Percentiles rank a stretch among this genome's conserved stretches.
Evolutionary conservation across 2,888 invertebrate genomes (phyloP).

Genomic region (Gymnocheta viridis): DNA sequence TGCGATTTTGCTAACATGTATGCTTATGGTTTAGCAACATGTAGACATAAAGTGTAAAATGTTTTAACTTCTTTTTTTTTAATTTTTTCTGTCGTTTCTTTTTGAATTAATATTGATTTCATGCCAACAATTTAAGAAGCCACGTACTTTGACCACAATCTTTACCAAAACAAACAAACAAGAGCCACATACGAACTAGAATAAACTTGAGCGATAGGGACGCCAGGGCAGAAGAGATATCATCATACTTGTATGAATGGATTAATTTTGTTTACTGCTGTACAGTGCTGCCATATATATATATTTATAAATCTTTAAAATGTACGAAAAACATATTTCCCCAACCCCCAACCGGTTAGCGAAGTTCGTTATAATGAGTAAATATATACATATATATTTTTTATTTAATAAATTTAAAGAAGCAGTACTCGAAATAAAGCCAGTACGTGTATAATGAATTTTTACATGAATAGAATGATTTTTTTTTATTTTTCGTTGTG

Average conservation of each 20-base stretch:
- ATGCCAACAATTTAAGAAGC: slow-evolving; percentile 69
- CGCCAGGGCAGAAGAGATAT: neutral
- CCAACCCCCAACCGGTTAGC: too few relatives aligned
- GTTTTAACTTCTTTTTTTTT: slow-evolving; percentile 31
- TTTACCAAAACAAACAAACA: slow-evolving; percentile 54
- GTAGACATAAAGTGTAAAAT: slow-evolving; percentile 63
- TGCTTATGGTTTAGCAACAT: slow-evolving; percentile 63
- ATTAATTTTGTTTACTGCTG: slow-evolving; percentile 10
- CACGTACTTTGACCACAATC: slow-evolving; percentile 70
- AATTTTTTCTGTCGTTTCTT: slow-evolving; percentile 18
- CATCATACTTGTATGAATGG: neutral
- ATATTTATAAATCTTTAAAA: too few relatives aligned
- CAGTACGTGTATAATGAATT: too few relatives aligned
- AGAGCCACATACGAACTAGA: slow-evolving; percentile 3
- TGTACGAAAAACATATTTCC: too few relatives aligned
- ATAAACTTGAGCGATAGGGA: neutral
- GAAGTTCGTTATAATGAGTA: too few relatives aligned
- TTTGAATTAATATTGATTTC: slow-evolving; percentile 58
- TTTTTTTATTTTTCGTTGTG: too few relatives aligned
- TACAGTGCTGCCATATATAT: slow-evolving; percentile 5
- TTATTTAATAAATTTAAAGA: too few relatives aligned
- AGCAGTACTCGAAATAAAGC: too few relatives aligned
- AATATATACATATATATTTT: too few relatives aligned
- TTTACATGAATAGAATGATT: too few relatives aligned
- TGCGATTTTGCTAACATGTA: slow-evolving; percentile 10